A percentile compares a stretch with the other conserved stretches of the same genome.
phyloP scores from a whole-genome alignment of 1,140 invertebrate genomes.

The Aphelinus atriplicis region DNA sequence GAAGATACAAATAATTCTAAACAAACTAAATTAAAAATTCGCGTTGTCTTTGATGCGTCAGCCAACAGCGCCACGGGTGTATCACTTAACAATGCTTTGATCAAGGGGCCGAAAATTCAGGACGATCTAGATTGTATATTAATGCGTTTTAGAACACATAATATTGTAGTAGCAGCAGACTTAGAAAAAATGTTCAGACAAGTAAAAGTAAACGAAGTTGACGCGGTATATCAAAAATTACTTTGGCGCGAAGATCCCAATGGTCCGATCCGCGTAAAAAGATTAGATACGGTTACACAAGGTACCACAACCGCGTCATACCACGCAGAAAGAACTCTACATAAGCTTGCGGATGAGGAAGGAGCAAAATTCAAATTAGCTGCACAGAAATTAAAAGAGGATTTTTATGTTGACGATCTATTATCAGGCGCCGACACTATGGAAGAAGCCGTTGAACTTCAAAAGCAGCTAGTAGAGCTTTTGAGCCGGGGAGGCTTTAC shows the following conservation, averaged over 20 bases:
- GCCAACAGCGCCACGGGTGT: not conserved
- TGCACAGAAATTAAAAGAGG: not conserved
- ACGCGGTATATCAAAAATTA: not conserved
- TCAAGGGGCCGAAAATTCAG: not conserved
- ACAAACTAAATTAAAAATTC: not conserved
- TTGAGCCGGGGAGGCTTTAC: not conserved
- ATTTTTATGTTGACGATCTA: slow-evolving; percentile 8
- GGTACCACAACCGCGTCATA: not conserved
- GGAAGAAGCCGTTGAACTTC: not conserved
- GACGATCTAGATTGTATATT: not conserved
- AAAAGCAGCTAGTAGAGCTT: not conserved
- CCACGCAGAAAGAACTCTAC: not conserved
- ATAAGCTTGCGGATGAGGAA: not conserved
- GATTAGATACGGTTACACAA: not conserved
- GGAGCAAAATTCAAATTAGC: not conserved
- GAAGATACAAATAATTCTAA: too few species aligned
- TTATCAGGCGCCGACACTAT: not conserved
- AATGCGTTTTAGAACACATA: not conserved
- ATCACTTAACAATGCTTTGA: not conserved
- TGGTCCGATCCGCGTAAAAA: not conserved
- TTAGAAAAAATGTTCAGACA: slow-evolving; percentile 1
- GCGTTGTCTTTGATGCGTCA: not conserved
- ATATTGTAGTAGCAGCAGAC: not conserved
- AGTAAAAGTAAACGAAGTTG: not conserved
- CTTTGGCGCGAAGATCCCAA: not conserved